These are phyloP conservation scores for Anguilla obscura DNA, from an alignment of 2,797 vertebrate genomes.

Conservation along the genomic window DNA sequence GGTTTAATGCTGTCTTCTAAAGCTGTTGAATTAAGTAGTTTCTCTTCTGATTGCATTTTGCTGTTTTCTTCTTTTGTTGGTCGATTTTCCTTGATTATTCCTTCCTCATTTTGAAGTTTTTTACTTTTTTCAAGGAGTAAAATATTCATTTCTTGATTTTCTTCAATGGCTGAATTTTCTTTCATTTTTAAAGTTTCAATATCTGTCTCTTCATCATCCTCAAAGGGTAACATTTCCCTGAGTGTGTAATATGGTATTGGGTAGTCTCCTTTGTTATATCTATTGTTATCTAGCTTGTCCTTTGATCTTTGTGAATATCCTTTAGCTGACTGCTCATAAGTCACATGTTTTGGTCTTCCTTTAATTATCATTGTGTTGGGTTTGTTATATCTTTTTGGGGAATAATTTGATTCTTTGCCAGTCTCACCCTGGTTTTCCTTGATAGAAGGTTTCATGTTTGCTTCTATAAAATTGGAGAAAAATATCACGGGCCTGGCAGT, in stretches of 20 bases:
- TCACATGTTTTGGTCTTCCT: neutral
- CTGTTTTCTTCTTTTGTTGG: neutral
- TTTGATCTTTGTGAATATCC: no score
- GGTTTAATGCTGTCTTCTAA: neutral
- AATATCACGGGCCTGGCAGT: slow-evolving; percentile 21
- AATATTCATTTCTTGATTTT: no score
- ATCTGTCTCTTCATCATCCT: neutral
- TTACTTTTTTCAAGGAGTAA: no score
- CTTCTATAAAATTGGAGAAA: slow-evolving; percentile 6
- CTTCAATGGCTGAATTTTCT: neutral
- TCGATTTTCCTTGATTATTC: neutral
- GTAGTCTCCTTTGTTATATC: no score
- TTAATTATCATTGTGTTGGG: neutral
- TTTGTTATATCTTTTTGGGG: neutral
- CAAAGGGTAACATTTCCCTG: neutral
- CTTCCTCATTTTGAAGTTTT: neutral
- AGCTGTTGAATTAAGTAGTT: neutral
- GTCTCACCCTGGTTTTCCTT: neutral
- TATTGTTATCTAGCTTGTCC: no score
- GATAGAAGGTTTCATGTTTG: neutral
- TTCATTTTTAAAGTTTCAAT: neutral
- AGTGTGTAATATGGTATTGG: no score
- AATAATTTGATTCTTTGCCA: neutral
- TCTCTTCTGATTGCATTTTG: neutral
- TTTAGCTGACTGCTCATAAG: neutral